phyloP scores from a whole-genome alignment of 1,140 invertebrate genomes.

The Camponotus pennsylvanicus region DNA sequence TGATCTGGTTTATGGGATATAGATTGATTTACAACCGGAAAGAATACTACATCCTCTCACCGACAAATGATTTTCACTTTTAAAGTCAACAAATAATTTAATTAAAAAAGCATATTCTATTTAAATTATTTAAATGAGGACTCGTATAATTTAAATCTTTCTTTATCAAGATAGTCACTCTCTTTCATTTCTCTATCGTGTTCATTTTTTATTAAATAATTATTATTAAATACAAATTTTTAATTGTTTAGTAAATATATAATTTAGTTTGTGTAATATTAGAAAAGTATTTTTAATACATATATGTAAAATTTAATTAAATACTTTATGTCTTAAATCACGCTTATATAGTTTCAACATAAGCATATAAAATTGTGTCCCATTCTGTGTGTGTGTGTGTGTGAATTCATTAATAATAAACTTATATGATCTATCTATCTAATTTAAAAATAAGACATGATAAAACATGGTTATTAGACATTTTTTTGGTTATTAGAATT shows the following conservation, averaged over 20 bases:
- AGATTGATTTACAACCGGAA: slow-evolving; percentile 19
- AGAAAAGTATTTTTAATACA: neutral
- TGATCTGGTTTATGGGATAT: slow-evolving; percentile 40
- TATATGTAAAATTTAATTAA: too few species aligned
- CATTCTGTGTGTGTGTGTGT: too few species aligned
- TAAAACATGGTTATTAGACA: neutral
- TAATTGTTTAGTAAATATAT: neutral
- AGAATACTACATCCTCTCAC: neutral
- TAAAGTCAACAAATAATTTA: neutral
- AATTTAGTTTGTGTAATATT: neutral
- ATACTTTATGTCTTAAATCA: too few species aligned
- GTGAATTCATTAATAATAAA: neutral
- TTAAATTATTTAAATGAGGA: neutral
- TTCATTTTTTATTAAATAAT: neutral
- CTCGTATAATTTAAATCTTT: neutral
- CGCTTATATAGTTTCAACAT: too few species aligned
- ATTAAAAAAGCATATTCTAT: neutral
- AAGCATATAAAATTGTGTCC: too few species aligned
- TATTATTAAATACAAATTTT: neutral
- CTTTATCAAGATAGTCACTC: neutral
- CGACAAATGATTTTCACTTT: neutral
- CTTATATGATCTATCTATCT: neutral
- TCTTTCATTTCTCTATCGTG: neutral
- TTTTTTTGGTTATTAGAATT: too few species aligned
- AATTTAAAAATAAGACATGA: neutral